These are phyloP conservation scores for Patella depressa DNA, from an alignment of 2,888 invertebrate genomes.

Conservation along the genomic window DNA sequence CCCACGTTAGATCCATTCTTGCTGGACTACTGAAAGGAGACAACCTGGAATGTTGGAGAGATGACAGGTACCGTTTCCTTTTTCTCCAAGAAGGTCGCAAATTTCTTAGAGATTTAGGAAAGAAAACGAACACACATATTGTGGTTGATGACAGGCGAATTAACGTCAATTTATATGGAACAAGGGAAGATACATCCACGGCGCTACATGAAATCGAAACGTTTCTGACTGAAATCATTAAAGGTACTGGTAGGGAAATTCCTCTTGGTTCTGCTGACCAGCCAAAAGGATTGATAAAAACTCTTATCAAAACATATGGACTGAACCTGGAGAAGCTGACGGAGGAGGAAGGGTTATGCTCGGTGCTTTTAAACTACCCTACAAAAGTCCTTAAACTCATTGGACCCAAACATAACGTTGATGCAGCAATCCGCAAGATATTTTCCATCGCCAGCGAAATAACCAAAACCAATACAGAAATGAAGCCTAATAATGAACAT, in stretches of 20 bases:
- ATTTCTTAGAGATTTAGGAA: constrained; percentile 35
- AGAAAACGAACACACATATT: constrained; percentile 34
- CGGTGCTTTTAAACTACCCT: constrained; percentile 38
- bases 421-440: constrained; percentile 33
- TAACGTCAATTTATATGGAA: constrained; percentile 44
- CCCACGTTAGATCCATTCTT: constrained; percentile 32
- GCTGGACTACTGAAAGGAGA: constrained; percentile 40
- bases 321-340: constrained; percentile 37
- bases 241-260: constrained; percentile 13
- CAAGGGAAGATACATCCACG: constrained; percentile 14
- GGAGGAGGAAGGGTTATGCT: constrained; percentile 28
- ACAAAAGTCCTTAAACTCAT: constrained; percentile 38
- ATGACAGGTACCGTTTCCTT: constrained; percentile 25
- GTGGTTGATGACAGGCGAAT: constrained; percentile 39
- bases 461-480: background rate
- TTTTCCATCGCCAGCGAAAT: constrained; percentile 21
- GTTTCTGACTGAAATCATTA: constrained; percentile 24
- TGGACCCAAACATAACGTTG: constrained; percentile 38
- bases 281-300: constrained; percentile 51
- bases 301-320: constrained; percentile 43
- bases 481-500: constrained; percentile 5
- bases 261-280: constrained; percentile 37
- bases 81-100: constrained; percentile 41
- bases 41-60: constrained; percentile 34
- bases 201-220: constrained; percentile 32